A percentile compares a stretch with the other conserved stretches of the same genome.
phyloP scores from a whole-genome alignment of 2,113 vertebrate species.

The Petrocephalus zakoni region DNA sequence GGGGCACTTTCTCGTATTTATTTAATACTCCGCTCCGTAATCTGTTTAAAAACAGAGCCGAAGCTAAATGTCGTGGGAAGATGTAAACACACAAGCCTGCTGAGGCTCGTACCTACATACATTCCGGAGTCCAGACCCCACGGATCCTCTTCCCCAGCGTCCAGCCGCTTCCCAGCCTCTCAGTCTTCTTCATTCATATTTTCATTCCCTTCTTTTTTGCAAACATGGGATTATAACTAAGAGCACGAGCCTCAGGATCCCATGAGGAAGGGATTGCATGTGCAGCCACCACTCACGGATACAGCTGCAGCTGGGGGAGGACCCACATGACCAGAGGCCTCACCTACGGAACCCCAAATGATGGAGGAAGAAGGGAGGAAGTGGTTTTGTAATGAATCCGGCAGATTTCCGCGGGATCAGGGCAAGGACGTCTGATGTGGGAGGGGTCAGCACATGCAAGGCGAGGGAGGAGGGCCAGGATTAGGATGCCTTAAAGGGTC shows the following conservation, averaged over 20 bases:
- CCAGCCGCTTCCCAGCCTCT: conserved; percentile 1
- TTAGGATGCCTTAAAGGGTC: conserved; percentile 31
- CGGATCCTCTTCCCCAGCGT: not conserved
- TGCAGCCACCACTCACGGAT: too few species aligned
- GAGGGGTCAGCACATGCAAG: not conserved
- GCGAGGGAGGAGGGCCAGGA: conserved; percentile 15
- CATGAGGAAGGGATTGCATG: conserved; percentile 36
- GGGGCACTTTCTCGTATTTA: conserved; percentile 60
- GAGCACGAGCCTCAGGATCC: conserved; percentile 30
- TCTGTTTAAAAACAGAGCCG: conserved; percentile 58
- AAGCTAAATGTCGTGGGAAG: conserved; percentile 65
- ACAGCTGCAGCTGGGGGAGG: not conserved
- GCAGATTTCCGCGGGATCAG: conserved; percentile 23
- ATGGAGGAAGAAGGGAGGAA: not conserved
- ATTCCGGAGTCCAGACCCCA: conserved; percentile 40
- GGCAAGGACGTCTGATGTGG: not conserved
- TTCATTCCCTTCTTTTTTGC: conserved; percentile 3
- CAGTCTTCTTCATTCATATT: conserved; percentile 12
- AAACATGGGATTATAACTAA: conserved; percentile 28
- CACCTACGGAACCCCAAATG: not conserved
- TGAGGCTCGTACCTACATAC: conserved; percentile 60
- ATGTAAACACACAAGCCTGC: conserved; percentile 58
- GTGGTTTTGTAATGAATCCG: not conserved
- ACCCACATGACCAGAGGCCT: not conserved
- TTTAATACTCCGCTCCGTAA: conserved; percentile 61